Percentiles rank a stretch among this genome's conserved stretches.
Conservation (phyloP, 2,888 invertebrate species). For the Melikaiella ostensackeni region DNA sequence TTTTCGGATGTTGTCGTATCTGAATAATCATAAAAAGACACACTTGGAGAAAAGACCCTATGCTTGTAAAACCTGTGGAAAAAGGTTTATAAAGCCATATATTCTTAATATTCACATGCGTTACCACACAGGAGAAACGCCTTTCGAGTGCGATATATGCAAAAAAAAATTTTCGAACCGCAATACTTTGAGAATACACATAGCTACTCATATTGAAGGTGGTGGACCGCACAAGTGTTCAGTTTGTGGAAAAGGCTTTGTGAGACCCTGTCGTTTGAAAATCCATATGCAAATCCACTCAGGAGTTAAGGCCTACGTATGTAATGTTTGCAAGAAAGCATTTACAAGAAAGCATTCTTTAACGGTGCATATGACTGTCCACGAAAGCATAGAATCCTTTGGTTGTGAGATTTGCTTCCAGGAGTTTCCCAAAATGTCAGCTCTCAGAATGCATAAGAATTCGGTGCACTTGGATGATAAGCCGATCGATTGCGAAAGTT, state of each 20-base stretch:
- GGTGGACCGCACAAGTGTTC: background rate
- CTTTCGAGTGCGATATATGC: background rate
- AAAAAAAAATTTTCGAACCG: background rate
- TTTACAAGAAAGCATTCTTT: background rate
- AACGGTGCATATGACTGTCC: background rate
- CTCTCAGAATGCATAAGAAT: no score
- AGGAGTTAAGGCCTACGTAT: slow-evolving; percentile 1
- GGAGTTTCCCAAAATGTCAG: background rate
- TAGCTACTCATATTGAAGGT: no score
- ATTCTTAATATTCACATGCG: slow-evolving; percentile 14
- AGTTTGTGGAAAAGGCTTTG: background rate
- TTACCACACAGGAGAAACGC: background rate
- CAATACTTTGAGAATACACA: background rate
- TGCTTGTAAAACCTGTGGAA: background rate
- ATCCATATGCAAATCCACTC: background rate
- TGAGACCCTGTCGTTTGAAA: background rate
- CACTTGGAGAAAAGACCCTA: slow-evolving; percentile 10
- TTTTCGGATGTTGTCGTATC: no score
- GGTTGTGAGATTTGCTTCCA: slow-evolving; percentile 16
- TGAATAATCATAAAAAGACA: no score
- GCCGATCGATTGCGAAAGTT: no score
- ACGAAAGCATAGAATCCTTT: slow-evolving; percentile 4
- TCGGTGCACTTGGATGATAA: no score
- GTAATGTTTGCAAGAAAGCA: slow-evolving; percentile 3
- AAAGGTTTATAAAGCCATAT: background rate